These are phyloP conservation scores for Anthopleura xanthogrammica DNA, from an alignment of 92 coral and sea anemone genomes.

Conservation along the genomic window DNA sequence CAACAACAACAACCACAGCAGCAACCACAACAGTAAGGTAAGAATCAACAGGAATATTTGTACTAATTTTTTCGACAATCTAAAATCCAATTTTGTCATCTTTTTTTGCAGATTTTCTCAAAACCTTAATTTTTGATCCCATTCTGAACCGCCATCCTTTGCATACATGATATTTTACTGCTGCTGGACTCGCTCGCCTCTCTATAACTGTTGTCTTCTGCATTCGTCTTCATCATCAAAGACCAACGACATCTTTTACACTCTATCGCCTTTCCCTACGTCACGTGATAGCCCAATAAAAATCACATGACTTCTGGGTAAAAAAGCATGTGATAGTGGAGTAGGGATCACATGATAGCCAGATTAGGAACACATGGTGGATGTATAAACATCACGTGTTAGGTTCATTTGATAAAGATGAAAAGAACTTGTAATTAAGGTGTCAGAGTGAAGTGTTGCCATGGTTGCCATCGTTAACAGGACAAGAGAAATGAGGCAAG, in stretches of 20 bases:
- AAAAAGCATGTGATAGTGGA: too few relatives aligned
- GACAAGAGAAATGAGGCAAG: not conserved
- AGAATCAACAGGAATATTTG: not conserved
- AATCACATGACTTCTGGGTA: too few relatives aligned
- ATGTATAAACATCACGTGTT: not conserved
- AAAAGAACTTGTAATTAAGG: not conserved
- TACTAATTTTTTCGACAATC: not conserved
- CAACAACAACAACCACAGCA: constrained; percentile 29
- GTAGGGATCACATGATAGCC: too few relatives aligned
- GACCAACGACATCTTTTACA: not conserved
- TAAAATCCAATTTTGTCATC: not conserved
- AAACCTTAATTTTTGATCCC: not conserved
- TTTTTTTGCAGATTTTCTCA: not conserved
- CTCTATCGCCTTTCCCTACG: not conserved
- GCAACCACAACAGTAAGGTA: constrained; percentile 10
- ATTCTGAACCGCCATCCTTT: not conserved
- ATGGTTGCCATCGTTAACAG: not conserved
- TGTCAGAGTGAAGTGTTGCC: not conserved
- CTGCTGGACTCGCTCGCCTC: not conserved
- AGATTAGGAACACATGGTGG: too few relatives aligned
- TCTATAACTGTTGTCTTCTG: not conserved
- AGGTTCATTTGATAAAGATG: not conserved
- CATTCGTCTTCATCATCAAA: not conserved
- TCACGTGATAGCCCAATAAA: not conserved
- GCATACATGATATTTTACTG: not conserved